phyloP scores from a whole-genome alignment of 2,888 invertebrate species.

The Pyrocoelia pectoralis region DNA sequence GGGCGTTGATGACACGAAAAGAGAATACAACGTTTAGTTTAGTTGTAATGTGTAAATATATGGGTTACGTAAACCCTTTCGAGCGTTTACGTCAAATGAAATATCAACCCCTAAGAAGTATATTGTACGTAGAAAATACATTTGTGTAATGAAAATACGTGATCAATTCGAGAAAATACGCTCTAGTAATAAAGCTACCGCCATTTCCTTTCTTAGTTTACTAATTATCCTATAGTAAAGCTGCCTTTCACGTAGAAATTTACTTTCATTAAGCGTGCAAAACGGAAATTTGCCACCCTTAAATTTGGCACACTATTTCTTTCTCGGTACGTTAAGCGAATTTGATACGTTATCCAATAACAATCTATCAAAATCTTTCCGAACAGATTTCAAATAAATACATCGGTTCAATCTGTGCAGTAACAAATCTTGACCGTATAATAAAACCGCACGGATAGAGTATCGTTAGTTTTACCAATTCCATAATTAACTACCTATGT shows the following conservation, averaged over 20 bases:
- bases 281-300: background rate
- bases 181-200: background rate
- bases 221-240: background rate
- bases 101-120: background rate
- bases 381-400: conserved; percentile 23
- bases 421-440: conserved; percentile 31
- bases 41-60: no score
- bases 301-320: no score
- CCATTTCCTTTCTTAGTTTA: background rate
- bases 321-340: background rate
- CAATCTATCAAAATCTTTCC: conserved; percentile 15
- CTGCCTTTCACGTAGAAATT: background rate
- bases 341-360: no score
- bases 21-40: no score
- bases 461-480: conserved; percentile 23
- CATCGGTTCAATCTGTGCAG: conserved; percentile 28
- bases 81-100: no score
- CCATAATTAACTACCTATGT: conserved; percentile 22
- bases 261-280: background rate
- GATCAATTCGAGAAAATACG: conserved; percentile 23
- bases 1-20: no score
- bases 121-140: conserved; percentile 21
- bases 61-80: no score
- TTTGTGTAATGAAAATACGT: conserved; percentile 20
- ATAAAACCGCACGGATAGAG: conserved; percentile 14